phyloP scores from a whole-genome alignment of 2,113 vertebrate genomes.

The Cavia porcellus region DNA sequence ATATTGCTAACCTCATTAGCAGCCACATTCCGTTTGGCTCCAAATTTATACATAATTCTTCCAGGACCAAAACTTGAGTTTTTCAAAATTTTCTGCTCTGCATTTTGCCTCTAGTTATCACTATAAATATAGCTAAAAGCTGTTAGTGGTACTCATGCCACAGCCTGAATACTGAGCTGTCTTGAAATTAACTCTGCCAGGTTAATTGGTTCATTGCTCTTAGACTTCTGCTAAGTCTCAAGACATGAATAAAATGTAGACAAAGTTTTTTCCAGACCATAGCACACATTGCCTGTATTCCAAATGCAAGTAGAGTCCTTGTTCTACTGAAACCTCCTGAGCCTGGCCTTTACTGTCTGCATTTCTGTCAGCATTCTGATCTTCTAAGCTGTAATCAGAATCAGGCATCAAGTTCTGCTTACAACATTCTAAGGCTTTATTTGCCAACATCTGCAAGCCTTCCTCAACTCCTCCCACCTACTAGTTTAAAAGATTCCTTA shows the following conservation, averaged over 20 bases:
- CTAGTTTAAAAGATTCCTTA: neutral
- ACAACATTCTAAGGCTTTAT: neutral
- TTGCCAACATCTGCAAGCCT: neutral
- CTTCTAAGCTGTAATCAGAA: neutral
- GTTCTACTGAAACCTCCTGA: neutral
- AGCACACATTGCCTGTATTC: neutral
- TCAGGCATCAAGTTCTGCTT: neutral
- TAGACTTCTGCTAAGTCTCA: neutral
- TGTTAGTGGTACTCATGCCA: no score
- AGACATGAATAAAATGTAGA: neutral
- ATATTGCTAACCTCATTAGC: neutral
- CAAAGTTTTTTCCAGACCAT: neutral
- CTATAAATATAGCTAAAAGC: neutral
- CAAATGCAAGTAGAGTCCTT: neutral
- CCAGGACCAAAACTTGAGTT: neutral
- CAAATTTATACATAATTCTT: neutral
- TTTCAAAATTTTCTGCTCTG: neutral
- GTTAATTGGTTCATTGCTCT: neutral
- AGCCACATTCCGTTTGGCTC: neutral
- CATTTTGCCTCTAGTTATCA: neutral
- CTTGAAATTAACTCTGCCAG: neutral
- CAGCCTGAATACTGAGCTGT: neutral
- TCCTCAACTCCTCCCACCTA: neutral
- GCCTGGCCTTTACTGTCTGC: neutral
- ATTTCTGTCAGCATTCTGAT: neutral